These are phyloP conservation scores for Cavia porcellus DNA, from an alignment of 2,113 vertebrate genomes.

Conservation along the genomic window DNA sequence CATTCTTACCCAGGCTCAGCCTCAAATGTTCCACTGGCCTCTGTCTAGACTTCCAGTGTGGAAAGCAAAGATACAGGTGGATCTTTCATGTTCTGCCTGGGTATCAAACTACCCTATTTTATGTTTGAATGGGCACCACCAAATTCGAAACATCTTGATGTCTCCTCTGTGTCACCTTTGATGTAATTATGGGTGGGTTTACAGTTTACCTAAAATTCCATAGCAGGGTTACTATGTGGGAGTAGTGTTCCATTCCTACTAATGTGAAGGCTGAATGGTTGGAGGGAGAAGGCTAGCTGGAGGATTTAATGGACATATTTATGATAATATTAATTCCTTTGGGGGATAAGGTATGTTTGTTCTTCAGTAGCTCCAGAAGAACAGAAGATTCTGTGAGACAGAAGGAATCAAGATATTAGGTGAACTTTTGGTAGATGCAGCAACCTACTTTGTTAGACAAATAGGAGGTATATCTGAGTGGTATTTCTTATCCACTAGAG, in stretches of 20 bases:
- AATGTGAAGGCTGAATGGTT: background rate
- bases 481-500: background rate
- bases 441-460: background rate
- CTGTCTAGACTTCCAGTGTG: constrained; percentile 25
- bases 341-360: constrained; percentile 15
- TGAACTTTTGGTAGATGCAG: background rate
- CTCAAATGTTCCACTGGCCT: background rate
- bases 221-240: background rate
- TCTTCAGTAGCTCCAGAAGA: constrained; percentile 26
- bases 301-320: constrained; percentile 32
- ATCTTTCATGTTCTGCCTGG: background rate
- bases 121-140: background rate
- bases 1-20: background rate
- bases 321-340: background rate
- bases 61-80: background rate
- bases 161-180: background rate
- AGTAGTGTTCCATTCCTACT: background rate
- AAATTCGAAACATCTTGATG: background rate
- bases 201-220: background rate
- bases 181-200: constrained; percentile 1
- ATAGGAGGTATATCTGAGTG: background rate
- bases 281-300: constrained; percentile 14
- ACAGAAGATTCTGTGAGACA: background rate
- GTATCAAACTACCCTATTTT: background rate
- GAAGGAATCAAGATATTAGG: background rate